A percentile compares a stretch with the other conserved stretches of the same genome.
These are phyloP conservation scores for Alectoris magna DNA, from an alignment of 2,797 vertebrate species.

Conservation along the genomic window DNA sequence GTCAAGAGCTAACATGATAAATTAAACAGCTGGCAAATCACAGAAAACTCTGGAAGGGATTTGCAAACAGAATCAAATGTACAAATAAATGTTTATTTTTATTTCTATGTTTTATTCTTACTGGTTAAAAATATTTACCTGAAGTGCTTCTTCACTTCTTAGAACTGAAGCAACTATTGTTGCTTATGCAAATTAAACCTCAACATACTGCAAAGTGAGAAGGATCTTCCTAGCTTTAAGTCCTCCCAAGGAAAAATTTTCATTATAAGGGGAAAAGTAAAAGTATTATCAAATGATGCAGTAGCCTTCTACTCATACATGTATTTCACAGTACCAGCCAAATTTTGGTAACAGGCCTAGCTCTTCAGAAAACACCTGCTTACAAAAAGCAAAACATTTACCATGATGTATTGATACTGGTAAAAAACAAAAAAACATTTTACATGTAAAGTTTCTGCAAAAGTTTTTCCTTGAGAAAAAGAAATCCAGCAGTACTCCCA, in stretches of 20 bases:
- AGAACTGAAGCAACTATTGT: background rate
- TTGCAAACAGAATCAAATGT: background rate
- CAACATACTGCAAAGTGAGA: background rate
- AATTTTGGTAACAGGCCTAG: background rate
- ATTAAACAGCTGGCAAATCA: conserved; percentile 41
- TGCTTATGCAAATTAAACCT: background rate
- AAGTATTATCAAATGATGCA: background rate
- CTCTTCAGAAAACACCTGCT: background rate
- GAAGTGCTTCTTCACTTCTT: background rate
- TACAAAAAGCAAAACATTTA: background rate
- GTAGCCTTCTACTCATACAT: background rate
- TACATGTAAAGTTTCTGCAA: background rate
- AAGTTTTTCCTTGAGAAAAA: background rate
- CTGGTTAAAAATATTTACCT: background rate
- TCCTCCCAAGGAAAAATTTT: background rate
- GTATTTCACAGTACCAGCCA: background rate
- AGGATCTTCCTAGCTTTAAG: background rate
- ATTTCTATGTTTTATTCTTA: background rate
- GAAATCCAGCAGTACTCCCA: background rate
- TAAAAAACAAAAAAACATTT: background rate
- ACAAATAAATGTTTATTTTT: background rate
- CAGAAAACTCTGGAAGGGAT: background rate
- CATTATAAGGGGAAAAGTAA: background rate
- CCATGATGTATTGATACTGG: background rate
- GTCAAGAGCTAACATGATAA: conserved; percentile 40